Evolutionary conservation across 2,888 invertebrate species (phyloP), one percentile per base, ranked within the genome.

Genomic region (Auanema freiburgensis): DNA sequence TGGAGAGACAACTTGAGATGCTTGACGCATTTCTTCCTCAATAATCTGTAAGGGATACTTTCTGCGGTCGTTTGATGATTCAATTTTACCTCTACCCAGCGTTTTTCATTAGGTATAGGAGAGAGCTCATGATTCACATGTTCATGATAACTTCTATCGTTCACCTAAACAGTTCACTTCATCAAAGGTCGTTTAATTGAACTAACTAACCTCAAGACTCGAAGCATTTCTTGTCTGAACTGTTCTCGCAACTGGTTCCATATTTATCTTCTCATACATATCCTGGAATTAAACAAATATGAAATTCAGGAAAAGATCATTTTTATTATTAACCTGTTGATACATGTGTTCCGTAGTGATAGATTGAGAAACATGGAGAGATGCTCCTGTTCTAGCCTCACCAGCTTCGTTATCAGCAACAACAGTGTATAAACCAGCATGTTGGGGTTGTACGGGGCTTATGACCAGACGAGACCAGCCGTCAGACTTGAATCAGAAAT

Each of bases 321-420:
- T n/a, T n/a, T 11, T 5, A 14, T 33, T 12, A 16, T 16, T 10
- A 6, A 60, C 60, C 54, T 54, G 41, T 46, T 60, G 60, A 1
- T 50, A 24, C 12, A 50, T 49, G 51, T 60, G 54, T 54, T 60
- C 60, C 0, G 60, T 60, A 10, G 54, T 43, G 12, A 51, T 54
- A 25, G 60, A 50, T 16, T 24, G 42, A 24, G 14, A 18, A 10
- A 90, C 89, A 40, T 89, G 89, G 33, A 92, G 85, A 74, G 90
- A 90, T 11, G 91, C 90, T 78, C 91, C 91, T 76, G 91, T 91
- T 83, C 91, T 91, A 14, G 93, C 93, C 18, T 91, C 90, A 42
- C 97, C 97, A 46, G 93, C 88, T 80, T 92, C 92, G 83, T 97
- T 97, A 0, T 92, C 91, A 41, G 92, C 92, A 14, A 90, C 89